Base-by-base conservation (phyloP, 2,113 vertebrate species). In the Gymnarchus niloticus region DNA sequence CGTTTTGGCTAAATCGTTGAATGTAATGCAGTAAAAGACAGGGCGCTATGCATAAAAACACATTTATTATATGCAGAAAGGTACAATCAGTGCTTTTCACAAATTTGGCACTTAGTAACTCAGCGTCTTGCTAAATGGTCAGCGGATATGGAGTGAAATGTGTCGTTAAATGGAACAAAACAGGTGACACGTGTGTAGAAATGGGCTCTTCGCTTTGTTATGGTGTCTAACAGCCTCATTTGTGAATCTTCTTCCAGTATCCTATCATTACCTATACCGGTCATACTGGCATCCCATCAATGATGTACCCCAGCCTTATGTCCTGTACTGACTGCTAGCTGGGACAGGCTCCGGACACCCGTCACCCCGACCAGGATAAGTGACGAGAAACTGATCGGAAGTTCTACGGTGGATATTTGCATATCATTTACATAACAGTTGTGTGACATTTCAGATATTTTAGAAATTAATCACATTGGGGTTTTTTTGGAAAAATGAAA, bases 61-160 rank as follows among this genome's bases (percentile, higher is more conserved):
- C 61, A 80, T 88, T 87, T 89, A 88, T 87, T 88, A 87, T 88
- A 84, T 54, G 85, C 85, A 86, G 87, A 88, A 56, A 77, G 87
- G 84, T 78, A 85, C 80, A 65, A 85, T 81, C 81, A 86, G 88
- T 88, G 90, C 82, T 88, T n/a, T 89, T 87, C 52, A 88, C 85
- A 88, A 88, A 84, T 85, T 89, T 90, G 90, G 86, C 88, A 87
- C 89, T 89, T 91, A 14, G 85, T 88, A 81, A 86, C 73, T 85
- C 81, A 65, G 86, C 56, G 52, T 84, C n/a, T n/a, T 25, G 82
- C 44, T 77, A 87, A 80, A 86, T 81, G 73, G 78, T 56, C 19
- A 25, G 52, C 41, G 76, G 28, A n/a, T 57, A 28, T 8, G 41
- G 54, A 41, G 37, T 8, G 4, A 28, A n/a, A 25, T 17, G 51